Percentiles rank a stretch among this genome's conserved stretches.
Evolutionary conservation across 2,113 vertebrate genomes (phyloP).

Genomic region (Ctenomys sociabilis): DNA sequence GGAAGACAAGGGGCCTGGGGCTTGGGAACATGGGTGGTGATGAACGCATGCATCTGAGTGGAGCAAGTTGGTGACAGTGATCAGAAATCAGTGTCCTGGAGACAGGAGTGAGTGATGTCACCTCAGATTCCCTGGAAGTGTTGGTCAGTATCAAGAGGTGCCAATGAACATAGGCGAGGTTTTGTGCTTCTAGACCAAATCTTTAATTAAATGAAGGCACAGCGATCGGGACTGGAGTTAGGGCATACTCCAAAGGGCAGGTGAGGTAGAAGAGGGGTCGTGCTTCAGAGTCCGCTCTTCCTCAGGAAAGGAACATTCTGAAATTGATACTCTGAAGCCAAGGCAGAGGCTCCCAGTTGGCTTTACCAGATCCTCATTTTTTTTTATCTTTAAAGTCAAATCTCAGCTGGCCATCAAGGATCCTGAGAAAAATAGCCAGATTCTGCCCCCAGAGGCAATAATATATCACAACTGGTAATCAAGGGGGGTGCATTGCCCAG

Average conservation of each 20-base stretch:
- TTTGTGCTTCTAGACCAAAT: not conserved
- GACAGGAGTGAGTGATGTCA: not conserved
- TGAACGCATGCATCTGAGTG: not conserved
- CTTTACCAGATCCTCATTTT: not conserved
- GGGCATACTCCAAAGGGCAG: not conserved
- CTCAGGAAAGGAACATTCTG: not conserved
- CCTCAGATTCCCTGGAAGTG: not conserved
- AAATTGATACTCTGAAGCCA: not conserved
- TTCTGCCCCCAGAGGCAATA: not conserved
- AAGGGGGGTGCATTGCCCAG: not conserved
- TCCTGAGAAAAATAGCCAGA: constrained; percentile 26
- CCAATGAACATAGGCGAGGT: not conserved
- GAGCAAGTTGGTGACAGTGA: not conserved
- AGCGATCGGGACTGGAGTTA: not conserved
- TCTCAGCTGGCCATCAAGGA: not conserved
- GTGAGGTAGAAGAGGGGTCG: not conserved
- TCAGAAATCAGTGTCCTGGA: not conserved
- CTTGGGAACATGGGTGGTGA: not conserved
- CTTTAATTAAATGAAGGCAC: not conserved
- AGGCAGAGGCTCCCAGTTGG: not conserved
- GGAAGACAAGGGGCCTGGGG: not conserved
- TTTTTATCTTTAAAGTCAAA: constrained; percentile 7
- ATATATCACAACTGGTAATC: not conserved
- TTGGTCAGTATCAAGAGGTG: not conserved
- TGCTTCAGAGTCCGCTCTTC: not conserved